Evolutionary conservation across 1,140 invertebrate genomes (phyloP), one percentile per base, ranked within the genome.

Genomic region (Formica exsecta): DNA sequence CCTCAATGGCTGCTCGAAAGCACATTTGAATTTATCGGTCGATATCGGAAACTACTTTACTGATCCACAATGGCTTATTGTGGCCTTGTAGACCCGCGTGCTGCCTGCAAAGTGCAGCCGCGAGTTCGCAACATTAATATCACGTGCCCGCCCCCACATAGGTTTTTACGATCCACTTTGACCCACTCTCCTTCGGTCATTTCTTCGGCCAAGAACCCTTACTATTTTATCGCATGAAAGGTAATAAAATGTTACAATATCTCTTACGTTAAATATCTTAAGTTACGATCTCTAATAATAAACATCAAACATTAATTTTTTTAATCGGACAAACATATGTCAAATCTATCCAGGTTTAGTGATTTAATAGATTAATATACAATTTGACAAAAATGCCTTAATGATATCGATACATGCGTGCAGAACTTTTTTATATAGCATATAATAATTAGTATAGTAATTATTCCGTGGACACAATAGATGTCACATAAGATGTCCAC

Each of bases 1-100:
- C 75, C 22, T 48, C 54, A 48, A 90, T 86, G 54, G 87, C 70
- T 85, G 91, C 71, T 68, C 76, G 68, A 86, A 38, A 54, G 64
- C 68, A 86, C 88, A 91, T 92, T 92, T 92, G 88, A 91, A 92
- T 92, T 92, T 92, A 92, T 92, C 91, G 89, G 85, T 74, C 76
- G 90, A 90, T 92, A 92, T 92, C 88, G 90, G 86, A 87, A 90
- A 90, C 90, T 92, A 92, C 91, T 92, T 91, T 89, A 73, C 88
- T 88, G 91, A 86, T 90, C 87, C 88, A 88, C 91, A 92, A 91
- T 92, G 85, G 86, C 48, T 91, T 90, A 92, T 90, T 87, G 88
- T 64, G 83, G 89, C 75, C 76, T 86, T 71, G 87, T 57, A 77
- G 79, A 77, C 61, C 25, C 22, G 62, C 32, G 48, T 74, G 65